Evolutionary conservation across 2,113 vertebrate genomes (phyloP).

Genomic region (Aegotheles bennettii): DNA sequence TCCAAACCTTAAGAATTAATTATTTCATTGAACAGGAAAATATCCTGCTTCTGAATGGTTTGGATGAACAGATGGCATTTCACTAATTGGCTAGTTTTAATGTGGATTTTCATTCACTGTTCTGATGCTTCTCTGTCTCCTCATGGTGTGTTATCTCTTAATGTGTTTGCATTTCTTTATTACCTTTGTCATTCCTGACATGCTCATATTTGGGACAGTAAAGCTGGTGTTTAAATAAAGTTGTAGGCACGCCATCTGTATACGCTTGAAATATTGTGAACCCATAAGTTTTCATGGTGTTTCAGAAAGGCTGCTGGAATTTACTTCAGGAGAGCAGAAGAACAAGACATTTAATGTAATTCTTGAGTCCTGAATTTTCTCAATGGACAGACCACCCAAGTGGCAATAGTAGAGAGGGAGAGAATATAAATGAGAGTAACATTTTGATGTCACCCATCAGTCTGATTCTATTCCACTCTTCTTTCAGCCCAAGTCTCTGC

Average conservation of each 20-base stretch:
- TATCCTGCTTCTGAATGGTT: background rate
- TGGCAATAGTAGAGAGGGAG: background rate
- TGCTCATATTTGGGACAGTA: background rate
- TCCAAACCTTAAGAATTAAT: background rate
- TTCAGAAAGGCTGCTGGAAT: background rate
- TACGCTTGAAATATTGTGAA: background rate
- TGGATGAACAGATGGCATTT: constrained; percentile 6
- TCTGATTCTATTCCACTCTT: background rate
- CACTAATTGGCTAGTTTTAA: background rate
- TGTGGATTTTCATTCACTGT: background rate
- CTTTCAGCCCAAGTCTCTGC: background rate
- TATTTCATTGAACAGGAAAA: background rate
- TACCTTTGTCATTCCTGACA: background rate
- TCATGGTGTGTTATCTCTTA: background rate
- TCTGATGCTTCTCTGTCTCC: background rate
- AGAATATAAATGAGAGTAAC: background rate
- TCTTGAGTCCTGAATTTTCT: background rate
- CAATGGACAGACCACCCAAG: background rate
- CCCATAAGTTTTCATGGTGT: background rate
- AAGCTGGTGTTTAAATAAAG: background rate
- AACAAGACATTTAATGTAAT: background rate
- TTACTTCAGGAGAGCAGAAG: background rate
- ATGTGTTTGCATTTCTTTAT: background rate
- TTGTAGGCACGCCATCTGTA: background rate
- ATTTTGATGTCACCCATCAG: background rate